Evolutionary conservation across 1,140 invertebrate species (phyloP).

Genomic region (Cotesia chilonis): DNA sequence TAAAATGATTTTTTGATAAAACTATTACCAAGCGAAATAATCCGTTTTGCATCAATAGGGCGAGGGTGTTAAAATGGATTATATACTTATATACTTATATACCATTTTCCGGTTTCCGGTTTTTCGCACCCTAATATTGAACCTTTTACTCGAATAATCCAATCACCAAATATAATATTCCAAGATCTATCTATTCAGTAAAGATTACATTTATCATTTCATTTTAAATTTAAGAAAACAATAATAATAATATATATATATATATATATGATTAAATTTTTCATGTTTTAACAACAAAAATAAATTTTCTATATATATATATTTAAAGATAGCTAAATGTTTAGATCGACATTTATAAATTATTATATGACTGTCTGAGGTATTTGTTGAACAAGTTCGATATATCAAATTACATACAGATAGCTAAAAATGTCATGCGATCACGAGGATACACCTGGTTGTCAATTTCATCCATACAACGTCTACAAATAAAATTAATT

Average conservation of each 20-base stretch:
- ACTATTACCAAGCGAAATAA: not conserved
- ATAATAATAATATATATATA: too few species aligned
- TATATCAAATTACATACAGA: not conserved
- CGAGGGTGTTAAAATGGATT: conserved; percentile 20
- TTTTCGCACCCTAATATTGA: conserved; percentile 20
- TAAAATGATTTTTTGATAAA: conserved; percentile 1
- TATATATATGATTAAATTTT: too few species aligned
- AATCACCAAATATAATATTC: conserved; percentile 10
- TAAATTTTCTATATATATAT: too few species aligned
- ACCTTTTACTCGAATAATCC: conserved; percentile 7
- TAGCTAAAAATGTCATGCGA: not conserved
- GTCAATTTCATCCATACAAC: too few species aligned
- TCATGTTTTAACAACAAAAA: too few species aligned
- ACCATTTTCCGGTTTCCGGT: conserved; percentile 38
- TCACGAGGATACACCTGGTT: too few species aligned
- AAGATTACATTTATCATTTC: too few species aligned
- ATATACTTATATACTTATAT: not conserved
- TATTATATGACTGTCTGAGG: too few species aligned
- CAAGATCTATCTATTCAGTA: not conserved
- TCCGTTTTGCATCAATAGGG: conserved; percentile 6
- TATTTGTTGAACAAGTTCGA: not conserved
- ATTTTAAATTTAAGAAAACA: too few species aligned
- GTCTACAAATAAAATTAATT: too few species aligned
- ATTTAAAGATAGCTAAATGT: too few species aligned
- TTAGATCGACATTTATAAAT: too few species aligned